Base-by-base conservation (phyloP, 2,113 vertebrate species). In the Dasyornis broadbenti region DNA sequence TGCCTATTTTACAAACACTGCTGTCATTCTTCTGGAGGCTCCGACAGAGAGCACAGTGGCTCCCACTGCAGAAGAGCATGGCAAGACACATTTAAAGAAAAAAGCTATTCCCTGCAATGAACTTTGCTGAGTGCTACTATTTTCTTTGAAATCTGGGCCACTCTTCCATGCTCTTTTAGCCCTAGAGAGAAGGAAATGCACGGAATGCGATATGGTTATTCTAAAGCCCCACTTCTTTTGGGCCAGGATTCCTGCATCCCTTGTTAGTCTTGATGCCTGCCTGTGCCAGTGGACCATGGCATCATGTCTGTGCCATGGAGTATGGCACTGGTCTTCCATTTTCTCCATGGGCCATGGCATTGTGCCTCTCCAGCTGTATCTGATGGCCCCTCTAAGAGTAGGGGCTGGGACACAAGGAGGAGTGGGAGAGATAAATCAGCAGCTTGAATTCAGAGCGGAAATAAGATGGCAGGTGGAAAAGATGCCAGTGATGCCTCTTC, bases 181-280 rank as follows among this genome's bases (percentile, higher is more conserved):
- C 1, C 8, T 40, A 33, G 56, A 27, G 64, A n/a, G 61, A 57
- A 68, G 24, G n/a, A 68, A n/a, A 27, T 4, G 2, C 0, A 0
- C 23, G 24, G 26, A 13, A 4, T 19, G 31, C 12, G 19, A 0
- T 26, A 10, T 20, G 13, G 28, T 22, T 1, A 0, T 35, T 70
- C 11, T 24, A 69, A 13, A 69, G 11, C 12, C 31, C 8, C 0
- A 0, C 28, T n/a, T 71, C 15, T 15, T 37, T 61, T 42, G 35
- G 24, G 35, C 7, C 30, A 45, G 70, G 33, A 27, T 50, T 78
- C 9, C 3, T 27, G 35, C 17, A 33, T 37, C 22, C 15, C 31
- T 15, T 13, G 5, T 15, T 35, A 1, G 5, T 30, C 35, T 22
- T 15, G 20, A 10, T 53, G 52, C 11, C 50, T 19, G 37, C 52